Evolutionary conservation across 2,888 invertebrate species (phyloP).

Genomic region (Pedicia rivosa): DNA sequence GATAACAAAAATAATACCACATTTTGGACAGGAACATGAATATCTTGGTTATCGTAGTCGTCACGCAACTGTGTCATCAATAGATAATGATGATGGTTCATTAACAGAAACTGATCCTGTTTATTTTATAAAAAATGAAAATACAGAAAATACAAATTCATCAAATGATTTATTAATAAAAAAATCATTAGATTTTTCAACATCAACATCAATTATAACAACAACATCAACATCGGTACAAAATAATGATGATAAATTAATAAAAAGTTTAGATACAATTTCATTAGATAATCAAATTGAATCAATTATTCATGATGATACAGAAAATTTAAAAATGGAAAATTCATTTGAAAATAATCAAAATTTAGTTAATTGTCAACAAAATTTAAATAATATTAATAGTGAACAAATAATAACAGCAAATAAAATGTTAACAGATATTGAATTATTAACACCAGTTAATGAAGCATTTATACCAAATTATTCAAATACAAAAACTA

Average conservation of each 20-base stretch:
- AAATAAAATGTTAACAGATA: constrained; percentile 8
- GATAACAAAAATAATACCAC: constrained; percentile 40
- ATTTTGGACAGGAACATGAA: constrained; percentile 42
- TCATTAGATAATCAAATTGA: not conserved
- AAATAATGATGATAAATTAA: not conserved
- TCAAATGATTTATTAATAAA: too few relatives aligned
- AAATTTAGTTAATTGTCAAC: not conserved
- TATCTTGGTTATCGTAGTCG: constrained; percentile 33
- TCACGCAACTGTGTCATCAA: constrained; percentile 37
- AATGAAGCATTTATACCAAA: constrained; percentile 12
- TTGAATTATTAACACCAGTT: constrained; percentile 15
- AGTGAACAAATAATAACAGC: not conserved
- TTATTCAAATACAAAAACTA: too few relatives aligned
- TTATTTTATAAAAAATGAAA: constrained; percentile 9
- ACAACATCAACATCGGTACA: too few relatives aligned
- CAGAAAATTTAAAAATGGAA: not conserved
- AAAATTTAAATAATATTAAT: not conserved
- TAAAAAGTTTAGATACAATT: not conserved
- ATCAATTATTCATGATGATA: not conserved
- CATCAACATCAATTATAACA: too few relatives aligned
- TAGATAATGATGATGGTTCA: constrained; percentile 36
- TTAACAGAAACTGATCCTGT: constrained; percentile 21
- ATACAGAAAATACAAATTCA: not conserved
- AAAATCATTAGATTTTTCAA: not conserved
- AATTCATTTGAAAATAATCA: not conserved